phyloP scores from a whole-genome alignment of 2,113 vertebrate species.

The Oryzias melastigma region DNA sequence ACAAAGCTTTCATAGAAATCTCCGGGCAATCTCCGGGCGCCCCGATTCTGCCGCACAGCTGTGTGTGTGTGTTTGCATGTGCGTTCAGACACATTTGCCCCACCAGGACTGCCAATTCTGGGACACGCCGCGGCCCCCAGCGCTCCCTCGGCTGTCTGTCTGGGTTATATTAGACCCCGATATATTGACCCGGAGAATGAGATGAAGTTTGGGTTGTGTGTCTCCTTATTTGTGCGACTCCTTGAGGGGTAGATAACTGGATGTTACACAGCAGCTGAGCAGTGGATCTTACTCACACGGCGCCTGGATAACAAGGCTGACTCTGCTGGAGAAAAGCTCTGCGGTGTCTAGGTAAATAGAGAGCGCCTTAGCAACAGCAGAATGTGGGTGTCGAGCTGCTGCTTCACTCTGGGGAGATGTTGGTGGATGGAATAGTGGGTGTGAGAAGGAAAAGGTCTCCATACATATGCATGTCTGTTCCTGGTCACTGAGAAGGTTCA shows the following conservation, averaged over 20 bases:
- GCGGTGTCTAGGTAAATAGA: conserved; percentile 50
- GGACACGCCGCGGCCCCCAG: conserved; percentile 30
- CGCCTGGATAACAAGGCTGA: conserved; percentile 61
- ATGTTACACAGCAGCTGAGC: conserved; percentile 37
- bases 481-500: conserved; percentile 22
- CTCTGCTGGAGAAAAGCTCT: conserved; percentile 39
- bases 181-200: conserved; percentile 46
- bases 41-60: conserved; percentile 28
- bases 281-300: conserved; percentile 44
- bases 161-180: conserved; percentile 31
- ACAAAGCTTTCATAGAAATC: conserved; percentile 50
- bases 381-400: conserved; percentile 57
- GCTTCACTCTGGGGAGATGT: conserved; percentile 46
- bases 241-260: conserved; percentile 27
- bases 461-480: conserved; percentile 50
- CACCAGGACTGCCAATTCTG: conserved; percentile 40
- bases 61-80: conserved; percentile 14
- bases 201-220: conserved; percentile 23
- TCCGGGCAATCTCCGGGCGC: conserved; percentile 18
- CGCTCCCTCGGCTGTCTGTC: conserved; percentile 30
- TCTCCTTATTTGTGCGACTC: conserved; percentile 9
- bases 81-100: conserved; percentile 19
- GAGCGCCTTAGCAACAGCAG: conserved; percentile 30
- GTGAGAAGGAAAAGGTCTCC: conserved; percentile 26
- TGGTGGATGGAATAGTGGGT: conserved; percentile 48